phyloP scores from a whole-genome alignment of 2,888 invertebrate genomes.

The Incurvaria masculella region DNA sequence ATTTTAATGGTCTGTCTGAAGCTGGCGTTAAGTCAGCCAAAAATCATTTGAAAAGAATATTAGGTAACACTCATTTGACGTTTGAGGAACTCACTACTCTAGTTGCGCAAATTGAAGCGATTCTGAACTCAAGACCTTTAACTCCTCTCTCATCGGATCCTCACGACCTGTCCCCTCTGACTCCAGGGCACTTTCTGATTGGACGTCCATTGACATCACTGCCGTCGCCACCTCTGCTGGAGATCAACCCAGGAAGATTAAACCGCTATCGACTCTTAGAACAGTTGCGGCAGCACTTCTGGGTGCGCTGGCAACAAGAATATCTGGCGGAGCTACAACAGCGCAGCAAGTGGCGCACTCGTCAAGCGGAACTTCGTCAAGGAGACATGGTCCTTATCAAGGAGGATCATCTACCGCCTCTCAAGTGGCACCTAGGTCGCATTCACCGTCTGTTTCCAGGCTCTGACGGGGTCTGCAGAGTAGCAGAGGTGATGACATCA shows the following conservation, averaged over 20 bases:
- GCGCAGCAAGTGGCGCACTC: no score
- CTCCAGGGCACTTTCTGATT: constrained; percentile 23
- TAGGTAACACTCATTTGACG: constrained; percentile 9
- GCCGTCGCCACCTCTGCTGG: not conserved
- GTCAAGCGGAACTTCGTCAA: no score
- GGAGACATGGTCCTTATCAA: no score
- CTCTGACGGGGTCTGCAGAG: no score
- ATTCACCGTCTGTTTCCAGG: no score
- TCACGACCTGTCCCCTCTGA: constrained; percentile 17
- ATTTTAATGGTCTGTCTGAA: constrained; percentile 13
- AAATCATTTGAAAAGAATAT: constrained; percentile 10
- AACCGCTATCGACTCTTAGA: constrained; percentile 13
- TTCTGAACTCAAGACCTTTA: constrained; percentile 21
- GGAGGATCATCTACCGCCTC: no score
- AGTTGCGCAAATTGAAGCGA: constrained; percentile 16
- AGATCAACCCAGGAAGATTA: not conserved
- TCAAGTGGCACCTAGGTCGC: no score
- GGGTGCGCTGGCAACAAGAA: constrained; percentile 8
- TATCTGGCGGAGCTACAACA: constrained; percentile 11
- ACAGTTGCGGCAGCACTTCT: constrained; percentile 8
- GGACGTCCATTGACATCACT: constrained; percentile 15
- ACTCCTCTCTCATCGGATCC: constrained; percentile 18
- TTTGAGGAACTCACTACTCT: constrained; percentile 16
- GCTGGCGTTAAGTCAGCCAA: constrained; percentile 11
- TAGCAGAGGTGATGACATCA: no score